These are phyloP conservation scores for Anodontia alba DNA, from an alignment of 2,888 invertebrate genomes.

Conservation along the genomic window DNA sequence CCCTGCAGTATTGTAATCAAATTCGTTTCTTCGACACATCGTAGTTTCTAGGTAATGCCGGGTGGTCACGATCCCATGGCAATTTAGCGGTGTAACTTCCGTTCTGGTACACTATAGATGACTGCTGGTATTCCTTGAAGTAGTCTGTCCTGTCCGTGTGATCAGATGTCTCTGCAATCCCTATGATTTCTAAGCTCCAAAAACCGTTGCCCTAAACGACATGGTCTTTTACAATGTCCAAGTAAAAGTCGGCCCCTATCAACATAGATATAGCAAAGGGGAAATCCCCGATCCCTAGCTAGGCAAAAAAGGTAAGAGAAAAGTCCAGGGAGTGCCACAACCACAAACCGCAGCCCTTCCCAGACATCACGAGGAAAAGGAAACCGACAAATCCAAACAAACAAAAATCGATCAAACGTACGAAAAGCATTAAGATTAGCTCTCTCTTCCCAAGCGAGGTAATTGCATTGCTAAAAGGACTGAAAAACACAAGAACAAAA, in stretches of 20 bases:
- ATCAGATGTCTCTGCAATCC: background rate
- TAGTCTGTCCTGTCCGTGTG: background rate
- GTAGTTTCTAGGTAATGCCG: slow-evolving; percentile 18
- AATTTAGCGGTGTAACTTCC: slow-evolving; percentile 25
- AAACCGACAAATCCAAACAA: too few relatives aligned
- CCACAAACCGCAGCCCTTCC: too few relatives aligned
- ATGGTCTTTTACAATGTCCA: slow-evolving; percentile 13
- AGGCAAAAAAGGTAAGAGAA: too few relatives aligned
- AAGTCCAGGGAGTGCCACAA: too few relatives aligned
- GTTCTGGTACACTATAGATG: background rate
- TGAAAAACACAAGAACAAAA: too few relatives aligned
- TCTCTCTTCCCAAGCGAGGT: too few relatives aligned
- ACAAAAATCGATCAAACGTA: too few relatives aligned
- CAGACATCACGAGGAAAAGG: too few relatives aligned
- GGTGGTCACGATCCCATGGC: slow-evolving; percentile 39
- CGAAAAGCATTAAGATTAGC: too few relatives aligned
- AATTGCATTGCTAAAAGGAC: too few relatives aligned
- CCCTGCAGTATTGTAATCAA: slow-evolving; percentile 12
- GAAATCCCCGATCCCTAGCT: background rate
- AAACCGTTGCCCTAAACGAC: slow-evolving; percentile 15
- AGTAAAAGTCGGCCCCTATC: slow-evolving; percentile 33
- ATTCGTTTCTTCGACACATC: slow-evolving; percentile 7
- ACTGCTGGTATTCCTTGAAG: too few relatives aligned
- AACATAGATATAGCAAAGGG: slow-evolving; percentile 8
- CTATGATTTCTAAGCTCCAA: background rate